phyloP scores from a whole-genome alignment of 2,888 invertebrate species.

The Pogonocherus hispidulus region DNA sequence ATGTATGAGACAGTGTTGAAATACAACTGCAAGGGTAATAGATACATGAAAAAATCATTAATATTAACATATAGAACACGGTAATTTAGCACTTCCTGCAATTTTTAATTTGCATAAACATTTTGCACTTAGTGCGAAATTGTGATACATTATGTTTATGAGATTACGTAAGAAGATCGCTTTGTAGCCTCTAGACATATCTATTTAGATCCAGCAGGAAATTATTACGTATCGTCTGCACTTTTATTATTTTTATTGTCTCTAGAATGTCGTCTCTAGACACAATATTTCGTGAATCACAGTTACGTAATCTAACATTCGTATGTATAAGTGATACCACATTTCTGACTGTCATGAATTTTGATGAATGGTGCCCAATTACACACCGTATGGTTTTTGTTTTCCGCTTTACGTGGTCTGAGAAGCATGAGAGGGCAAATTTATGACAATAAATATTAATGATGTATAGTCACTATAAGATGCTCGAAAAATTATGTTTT shows the following conservation, averaged over 20 bases:
- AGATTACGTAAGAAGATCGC: conserved; percentile 28
- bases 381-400: conserved; percentile 7
- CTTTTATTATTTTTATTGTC: conserved; percentile 2
- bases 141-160: conserved; percentile 11
- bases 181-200: conserved; percentile 19
- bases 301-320: conserved; percentile 12
- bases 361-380: conserved; percentile 27
- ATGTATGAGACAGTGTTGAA: background rate
- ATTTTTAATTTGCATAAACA: conserved; percentile 30
- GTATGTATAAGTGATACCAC: conserved; percentile 20
- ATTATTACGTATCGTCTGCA: conserved; percentile 26
- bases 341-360: conserved; percentile 29
- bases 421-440: no score
- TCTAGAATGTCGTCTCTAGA: conserved; percentile 6
- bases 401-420: background rate
- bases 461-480: no score
- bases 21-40: background rate
- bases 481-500: no score
- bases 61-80: conserved; percentile 15
- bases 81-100: conserved; percentile 27
- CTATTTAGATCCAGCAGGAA: conserved; percentile 21
- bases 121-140: conserved; percentile 20
- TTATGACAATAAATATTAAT: no score
- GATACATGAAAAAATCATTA: conserved; percentile 24
- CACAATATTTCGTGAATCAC: conserved; percentile 25